Percentiles rank a stretch among this genome's conserved stretches.
phyloP scores from a whole-genome alignment of 2,113 vertebrate genomes.

The Chionomys nivalis region DNA sequence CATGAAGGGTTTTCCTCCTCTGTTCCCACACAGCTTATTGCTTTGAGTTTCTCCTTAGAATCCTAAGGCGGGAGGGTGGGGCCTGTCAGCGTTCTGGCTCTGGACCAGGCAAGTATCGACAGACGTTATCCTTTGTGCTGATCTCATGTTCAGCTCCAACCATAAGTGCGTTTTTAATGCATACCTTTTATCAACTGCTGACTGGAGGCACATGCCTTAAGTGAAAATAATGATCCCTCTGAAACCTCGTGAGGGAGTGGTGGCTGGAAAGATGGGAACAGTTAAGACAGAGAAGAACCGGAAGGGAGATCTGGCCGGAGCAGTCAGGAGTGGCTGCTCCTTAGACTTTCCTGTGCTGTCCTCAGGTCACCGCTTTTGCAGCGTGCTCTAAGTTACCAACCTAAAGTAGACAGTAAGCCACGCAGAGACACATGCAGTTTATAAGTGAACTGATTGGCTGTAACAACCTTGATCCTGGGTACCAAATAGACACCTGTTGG shows the following conservation, averaged over 20 bases:
- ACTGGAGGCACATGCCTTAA: background rate
- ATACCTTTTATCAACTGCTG: background rate
- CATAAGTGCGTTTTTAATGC: background rate
- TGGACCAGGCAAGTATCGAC: background rate
- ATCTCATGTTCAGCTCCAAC: background rate
- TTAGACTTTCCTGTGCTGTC: background rate
- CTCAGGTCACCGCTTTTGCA: background rate
- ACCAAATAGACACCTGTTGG: constrained; percentile 26
- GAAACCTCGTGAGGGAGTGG: background rate
- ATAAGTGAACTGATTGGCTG: background rate
- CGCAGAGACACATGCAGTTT: background rate
- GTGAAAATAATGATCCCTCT: background rate
- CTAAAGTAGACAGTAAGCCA: background rate
- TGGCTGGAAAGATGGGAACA: background rate
- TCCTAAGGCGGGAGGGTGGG: background rate
- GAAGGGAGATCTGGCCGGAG: background rate
- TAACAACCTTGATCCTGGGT: background rate
- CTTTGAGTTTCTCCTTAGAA: background rate
- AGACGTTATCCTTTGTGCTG: background rate
- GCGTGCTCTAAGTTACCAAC: background rate
- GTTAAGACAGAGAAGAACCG: background rate
- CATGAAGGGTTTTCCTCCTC: background rate
- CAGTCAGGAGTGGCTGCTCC: background rate
- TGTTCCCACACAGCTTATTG: background rate
- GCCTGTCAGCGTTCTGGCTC: background rate